Percentiles rank a stretch among this genome's conserved stretches.
Evolutionary conservation across 2,797 vertebrate genomes (phyloP).

Genomic region (Danionella dracula): DNA sequence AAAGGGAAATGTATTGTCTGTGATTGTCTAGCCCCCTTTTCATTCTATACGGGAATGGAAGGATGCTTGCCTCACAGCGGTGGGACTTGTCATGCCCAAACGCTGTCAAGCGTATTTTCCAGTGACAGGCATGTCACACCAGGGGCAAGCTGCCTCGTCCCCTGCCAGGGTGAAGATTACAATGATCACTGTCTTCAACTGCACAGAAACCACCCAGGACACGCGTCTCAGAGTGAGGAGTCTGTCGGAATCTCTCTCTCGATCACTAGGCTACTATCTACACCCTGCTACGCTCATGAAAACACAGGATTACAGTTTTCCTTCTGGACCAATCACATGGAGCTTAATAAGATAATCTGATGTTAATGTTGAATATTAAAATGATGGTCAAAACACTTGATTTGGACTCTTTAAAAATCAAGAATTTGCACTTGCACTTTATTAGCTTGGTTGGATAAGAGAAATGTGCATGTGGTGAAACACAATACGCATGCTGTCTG

Average conservation of each 20-base stretch:
- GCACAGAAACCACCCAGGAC: slow-evolving; percentile 37
- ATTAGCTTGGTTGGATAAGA: no score
- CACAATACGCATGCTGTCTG: no score
- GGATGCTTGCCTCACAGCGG: slow-evolving; percentile 59
- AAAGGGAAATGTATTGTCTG: slow-evolving; percentile 44
- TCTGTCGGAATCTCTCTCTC: slow-evolving; percentile 29
- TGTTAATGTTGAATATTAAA: no score
- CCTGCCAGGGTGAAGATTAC: slow-evolving; percentile 60
- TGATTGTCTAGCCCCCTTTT: slow-evolving; percentile 20
- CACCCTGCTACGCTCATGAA: neutral
- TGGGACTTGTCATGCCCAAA: slow-evolving; percentile 65
- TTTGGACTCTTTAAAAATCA: no score
- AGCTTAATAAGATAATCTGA: no score
- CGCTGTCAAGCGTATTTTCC: slow-evolving; percentile 62
- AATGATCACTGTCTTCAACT: slow-evolving; percentile 57
- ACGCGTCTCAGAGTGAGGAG: slow-evolving; percentile 37
- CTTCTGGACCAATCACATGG: neutral
- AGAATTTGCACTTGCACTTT: no score
- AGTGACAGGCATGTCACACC: slow-evolving; percentile 64
- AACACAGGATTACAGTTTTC: slow-evolving; percentile 1
- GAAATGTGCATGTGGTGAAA: no score
- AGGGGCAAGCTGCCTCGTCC: slow-evolving; percentile 61
- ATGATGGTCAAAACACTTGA: no score
- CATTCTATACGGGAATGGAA: slow-evolving; percentile 34
- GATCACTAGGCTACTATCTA: neutral